Base-by-base conservation (phyloP, 1,140 invertebrate species). In the Sycophaga agraensis region DNA sequence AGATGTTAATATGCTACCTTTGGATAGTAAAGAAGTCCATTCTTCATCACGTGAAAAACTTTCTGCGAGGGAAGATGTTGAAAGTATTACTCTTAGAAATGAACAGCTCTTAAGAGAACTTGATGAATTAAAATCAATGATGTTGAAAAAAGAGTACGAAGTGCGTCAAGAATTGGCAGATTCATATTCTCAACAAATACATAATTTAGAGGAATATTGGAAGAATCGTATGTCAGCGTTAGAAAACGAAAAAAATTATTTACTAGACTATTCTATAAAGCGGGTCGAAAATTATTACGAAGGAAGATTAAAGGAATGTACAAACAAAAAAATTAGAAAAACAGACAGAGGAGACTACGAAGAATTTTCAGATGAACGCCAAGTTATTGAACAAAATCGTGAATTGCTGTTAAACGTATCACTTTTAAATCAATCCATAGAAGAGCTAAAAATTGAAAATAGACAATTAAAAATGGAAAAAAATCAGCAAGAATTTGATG, bases 271-370 rank as follows among this genome's bases (percentile, higher is more conserved):
- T 57, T 76, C 76, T 0, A 58, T 71, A 0, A 55, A 64, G 1
- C 58, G 70, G 51, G 55, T 76, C 0, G 63, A 78, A 54, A 56
- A 58, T 24, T 74, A 70, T 64, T 77, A 72, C 34, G 70, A 73
- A 35, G 67, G 73, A 9, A 51, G 66, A 40, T 53, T 77, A 11
- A 53, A 67, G 40, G 65, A 45, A 58, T 76, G 12, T 46, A 68
- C 16, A 70, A 66, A 40, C 16, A 67, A 64, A 14, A 77, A 77
- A 40, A 58, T 70, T 2, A 69, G 64, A 49, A 59, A 59, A 34
- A 51, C 24, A 2, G 63, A 70, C 22, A 54, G 37, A 17, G 69
- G 53, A 0, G 67, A 75, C 46, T 51, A 48, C 1, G 21, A 48
- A 0, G 65, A 68, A 1, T 54, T 62, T 2, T 28, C 42, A 12